Evolutionary conservation across 2,113 vertebrate species (phyloP), one percentile per base, ranked within the genome.

Genomic region (Psittacara wagleri): DNA sequence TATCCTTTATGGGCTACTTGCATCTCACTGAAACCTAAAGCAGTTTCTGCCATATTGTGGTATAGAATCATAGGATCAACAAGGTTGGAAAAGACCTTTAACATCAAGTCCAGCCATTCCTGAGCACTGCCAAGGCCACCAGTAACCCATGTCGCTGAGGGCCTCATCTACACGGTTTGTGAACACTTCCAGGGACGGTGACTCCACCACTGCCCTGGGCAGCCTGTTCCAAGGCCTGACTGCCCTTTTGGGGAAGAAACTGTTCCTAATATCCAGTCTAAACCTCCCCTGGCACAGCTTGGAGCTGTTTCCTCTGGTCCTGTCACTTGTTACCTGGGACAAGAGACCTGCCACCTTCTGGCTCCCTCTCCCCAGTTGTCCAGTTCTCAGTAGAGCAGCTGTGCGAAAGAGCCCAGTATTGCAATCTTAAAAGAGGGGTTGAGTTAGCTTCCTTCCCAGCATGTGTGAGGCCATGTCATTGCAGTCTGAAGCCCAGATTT

Each of bases 391-490:
- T 46, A 25, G 37, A 74, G 27, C 5, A 81, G n/a, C 46, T 63
- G 23, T 55, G 28, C 28, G 6, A n/a, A 68, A 55, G 16, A 70
- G 6, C 39, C 33, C 48, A 82, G 35, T 11, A 29, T 8, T n/a
- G 15, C 43, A 41, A 0, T 73, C 51, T 49, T 37, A 39, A 44
- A 52, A 75, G 51, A 17, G 31, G 2, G 9, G 4, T 16, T 22
- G 43, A 23, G 54, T 52, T 89, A 48, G 11, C 25, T 77, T 84
- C 35, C 41, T 89, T 84, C 54, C 15, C 25, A 68, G 48, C 13
- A 31, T 9, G 13, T 4, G 1, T 25, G 49, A 63, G 11, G 20
- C 3, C 1, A 0, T 46, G 57, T 52, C 22, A 35, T 5, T 77
- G 51, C 48, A 66, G 25, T 51, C 55, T 57, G 44, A 27, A 85